Percentiles rank a stretch among this genome's conserved stretches.
Conservation (phyloP, 2,113 vertebrate species). For the Dicrurus megarhynchus region DNA sequence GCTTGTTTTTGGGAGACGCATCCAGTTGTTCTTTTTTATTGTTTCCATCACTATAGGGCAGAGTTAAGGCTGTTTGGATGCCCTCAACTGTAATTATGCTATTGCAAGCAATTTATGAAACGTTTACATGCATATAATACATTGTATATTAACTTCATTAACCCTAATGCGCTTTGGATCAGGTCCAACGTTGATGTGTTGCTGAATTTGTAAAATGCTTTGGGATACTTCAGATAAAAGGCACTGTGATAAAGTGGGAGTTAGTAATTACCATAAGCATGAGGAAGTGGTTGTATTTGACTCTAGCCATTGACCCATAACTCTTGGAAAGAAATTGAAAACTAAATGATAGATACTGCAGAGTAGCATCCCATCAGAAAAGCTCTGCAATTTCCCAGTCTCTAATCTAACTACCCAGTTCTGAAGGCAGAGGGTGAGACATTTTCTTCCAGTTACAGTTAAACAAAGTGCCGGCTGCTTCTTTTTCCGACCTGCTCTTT, state of each 20-base stretch:
- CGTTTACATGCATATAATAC: conserved; percentile 55
- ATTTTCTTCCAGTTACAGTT: background rate
- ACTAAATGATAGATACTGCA: background rate
- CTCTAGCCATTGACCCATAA: conserved; percentile 46
- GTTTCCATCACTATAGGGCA: background rate
- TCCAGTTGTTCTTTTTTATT: background rate
- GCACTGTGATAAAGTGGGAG: conserved; percentile 54
- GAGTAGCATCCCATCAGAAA: conserved; percentile 16
- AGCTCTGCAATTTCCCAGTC: background rate
- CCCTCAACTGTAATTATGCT: conserved; percentile 30
- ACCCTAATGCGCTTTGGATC: conserved; percentile 24
- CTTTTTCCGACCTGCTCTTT: background rate
- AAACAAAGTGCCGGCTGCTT: background rate
- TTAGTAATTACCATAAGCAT: conserved; percentile 31
- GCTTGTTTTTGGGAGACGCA: background rate
- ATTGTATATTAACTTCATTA: conserved; percentile 50
- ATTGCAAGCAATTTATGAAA: conserved; percentile 48
- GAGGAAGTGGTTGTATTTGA: conserved; percentile 40
- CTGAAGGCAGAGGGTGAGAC: background rate
- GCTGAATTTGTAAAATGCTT: conserved; percentile 50
- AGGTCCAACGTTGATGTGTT: conserved; percentile 28
- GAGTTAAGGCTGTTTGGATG: conserved; percentile 29
- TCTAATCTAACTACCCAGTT: background rate
- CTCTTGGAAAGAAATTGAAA: conserved; percentile 59
- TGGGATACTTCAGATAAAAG: conserved; percentile 61